Evolutionary conservation across 2,113 vertebrate species (phyloP).

Genomic region (Lampris megalopsis): DNA sequence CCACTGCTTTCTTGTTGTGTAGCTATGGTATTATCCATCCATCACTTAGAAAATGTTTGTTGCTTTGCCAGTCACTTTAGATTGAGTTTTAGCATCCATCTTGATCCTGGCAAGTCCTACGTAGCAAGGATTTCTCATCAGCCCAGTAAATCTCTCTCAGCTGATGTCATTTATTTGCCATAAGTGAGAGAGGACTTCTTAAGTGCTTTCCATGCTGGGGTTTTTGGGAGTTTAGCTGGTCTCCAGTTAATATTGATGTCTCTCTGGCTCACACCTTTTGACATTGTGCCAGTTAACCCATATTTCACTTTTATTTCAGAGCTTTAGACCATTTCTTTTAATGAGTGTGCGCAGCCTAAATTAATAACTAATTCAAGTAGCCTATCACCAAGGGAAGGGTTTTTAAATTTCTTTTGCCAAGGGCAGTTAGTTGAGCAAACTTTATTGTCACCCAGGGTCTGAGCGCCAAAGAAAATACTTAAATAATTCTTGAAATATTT

Average conservation of each 20-base stretch:
- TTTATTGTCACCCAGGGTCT: constrained; percentile 11
- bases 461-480: constrained; percentile 36
- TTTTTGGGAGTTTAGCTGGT: constrained; percentile 29
- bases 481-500: too few relatives aligned
- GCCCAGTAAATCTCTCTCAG: constrained; percentile 14
- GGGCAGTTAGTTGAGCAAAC: constrained; percentile 30
- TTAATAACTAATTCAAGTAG: constrained; percentile 32
- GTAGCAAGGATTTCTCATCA: neutral
- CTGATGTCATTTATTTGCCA: constrained; percentile 21
- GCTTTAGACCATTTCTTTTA: constrained; percentile 30
- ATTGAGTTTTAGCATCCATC: constrained; percentile 6
- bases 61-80: neutral
- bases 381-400: constrained; percentile 1
- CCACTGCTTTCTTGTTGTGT: neutral
- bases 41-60: neutral
- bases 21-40: neutral
- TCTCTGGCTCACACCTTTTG: constrained; percentile 50
- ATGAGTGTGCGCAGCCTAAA: constrained; percentile 32
- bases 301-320: constrained; percentile 45
- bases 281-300: constrained; percentile 44
- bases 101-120: too few relatives aligned
- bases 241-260: constrained; percentile 62
- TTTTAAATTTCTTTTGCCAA: constrained; percentile 32
- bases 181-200: constrained; percentile 1
- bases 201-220: neutral